These are phyloP conservation scores for Eurystomus glaucurus DNA, from an alignment of 2,797 vertebrate species.

Conservation along the genomic window DNA sequence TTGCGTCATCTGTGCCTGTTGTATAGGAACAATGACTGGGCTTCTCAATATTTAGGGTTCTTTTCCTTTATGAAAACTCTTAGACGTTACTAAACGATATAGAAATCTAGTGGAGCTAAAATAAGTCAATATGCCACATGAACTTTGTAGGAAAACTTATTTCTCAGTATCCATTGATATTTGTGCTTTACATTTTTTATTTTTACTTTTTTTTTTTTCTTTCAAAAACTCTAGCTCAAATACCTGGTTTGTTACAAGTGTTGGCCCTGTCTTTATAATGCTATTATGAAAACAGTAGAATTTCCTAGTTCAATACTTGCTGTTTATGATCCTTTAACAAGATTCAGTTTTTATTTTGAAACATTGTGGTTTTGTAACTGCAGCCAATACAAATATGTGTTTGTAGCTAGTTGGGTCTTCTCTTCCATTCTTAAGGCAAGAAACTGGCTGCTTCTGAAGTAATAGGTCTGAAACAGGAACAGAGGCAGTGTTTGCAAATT, in stretches of 20 bases:
- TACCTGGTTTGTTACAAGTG: not conserved
- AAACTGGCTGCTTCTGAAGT: not conserved
- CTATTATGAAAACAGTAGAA: not conserved
- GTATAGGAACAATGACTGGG: constrained; percentile 26
- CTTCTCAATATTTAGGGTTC: not conserved
- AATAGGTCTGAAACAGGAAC: not conserved
- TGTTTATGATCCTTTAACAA: not conserved
- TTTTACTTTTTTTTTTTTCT: not conserved
- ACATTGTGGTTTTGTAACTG: not conserved
- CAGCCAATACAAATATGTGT: not conserved
- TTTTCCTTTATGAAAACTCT: not conserved
- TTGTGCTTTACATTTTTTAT: not conserved
- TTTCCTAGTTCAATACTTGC: not conserved
- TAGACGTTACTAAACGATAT: not conserved
- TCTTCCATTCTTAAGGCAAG: not conserved
- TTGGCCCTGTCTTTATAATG: not conserved
- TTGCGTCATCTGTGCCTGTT: constrained; percentile 63
- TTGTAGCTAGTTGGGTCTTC: not conserved
- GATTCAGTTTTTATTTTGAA: not conserved
- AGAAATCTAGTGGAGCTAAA: not conserved
- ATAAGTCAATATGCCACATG: not conserved
- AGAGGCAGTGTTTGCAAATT: not conserved
- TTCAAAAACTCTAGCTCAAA: not conserved
- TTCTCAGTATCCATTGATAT: not conserved
- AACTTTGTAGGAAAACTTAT: not conserved